phyloP scores from a whole-genome alignment of 2,797 vertebrate genomes.

The Ctenochaetus hawaiiensis region DNA sequence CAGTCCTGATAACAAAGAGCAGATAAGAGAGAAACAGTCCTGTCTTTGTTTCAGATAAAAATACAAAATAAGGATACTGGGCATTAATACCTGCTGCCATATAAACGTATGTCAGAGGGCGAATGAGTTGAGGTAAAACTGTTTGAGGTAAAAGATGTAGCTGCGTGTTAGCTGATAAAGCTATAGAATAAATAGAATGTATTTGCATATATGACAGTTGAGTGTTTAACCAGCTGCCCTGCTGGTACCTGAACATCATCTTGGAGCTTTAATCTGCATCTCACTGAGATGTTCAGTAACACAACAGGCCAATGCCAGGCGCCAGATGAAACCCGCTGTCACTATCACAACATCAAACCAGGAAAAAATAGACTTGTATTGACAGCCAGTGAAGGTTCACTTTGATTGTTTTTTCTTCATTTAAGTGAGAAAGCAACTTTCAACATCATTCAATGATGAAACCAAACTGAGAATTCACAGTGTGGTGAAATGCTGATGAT shows the following conservation, averaged over 20 bases:
- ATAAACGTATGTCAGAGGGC: conserved; percentile 5
- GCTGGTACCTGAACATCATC: conserved; percentile 40
- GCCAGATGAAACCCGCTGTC: conserved; percentile 46
- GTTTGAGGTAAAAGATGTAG: conserved; percentile 10
- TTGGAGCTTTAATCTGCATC: conserved; percentile 55
- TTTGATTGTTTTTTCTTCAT: conserved; percentile 35
- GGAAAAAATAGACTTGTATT: background rate
- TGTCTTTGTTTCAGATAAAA: conserved; percentile 9
- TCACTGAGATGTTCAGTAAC: conserved; percentile 33
- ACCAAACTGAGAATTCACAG: conserved; percentile 33
- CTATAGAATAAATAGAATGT: conserved; percentile 8
- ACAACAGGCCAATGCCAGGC: conserved; percentile 18
- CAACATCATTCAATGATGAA: conserved; percentile 48
- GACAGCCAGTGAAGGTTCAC: background rate
- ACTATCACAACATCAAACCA: conserved; percentile 27
- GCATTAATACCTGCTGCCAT: conserved; percentile 27
- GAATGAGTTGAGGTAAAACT: conserved; percentile 20
- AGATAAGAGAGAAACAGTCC: background rate
- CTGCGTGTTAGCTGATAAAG: conserved; percentile 21
- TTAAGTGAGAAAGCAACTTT: conserved; percentile 46
- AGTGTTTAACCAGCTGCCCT: conserved; percentile 10
- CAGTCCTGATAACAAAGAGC: background rate
- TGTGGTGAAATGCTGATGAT: conserved; percentile 25
- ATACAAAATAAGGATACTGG: conserved; percentile 1
- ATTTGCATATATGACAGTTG: conserved; percentile 37